A percentile compares a stretch with the other conserved stretches of the same genome.
These are phyloP conservation scores for Heliconius hermathena DNA, from an alignment of 1,140 invertebrate genomes.

Conservation along the genomic window DNA sequence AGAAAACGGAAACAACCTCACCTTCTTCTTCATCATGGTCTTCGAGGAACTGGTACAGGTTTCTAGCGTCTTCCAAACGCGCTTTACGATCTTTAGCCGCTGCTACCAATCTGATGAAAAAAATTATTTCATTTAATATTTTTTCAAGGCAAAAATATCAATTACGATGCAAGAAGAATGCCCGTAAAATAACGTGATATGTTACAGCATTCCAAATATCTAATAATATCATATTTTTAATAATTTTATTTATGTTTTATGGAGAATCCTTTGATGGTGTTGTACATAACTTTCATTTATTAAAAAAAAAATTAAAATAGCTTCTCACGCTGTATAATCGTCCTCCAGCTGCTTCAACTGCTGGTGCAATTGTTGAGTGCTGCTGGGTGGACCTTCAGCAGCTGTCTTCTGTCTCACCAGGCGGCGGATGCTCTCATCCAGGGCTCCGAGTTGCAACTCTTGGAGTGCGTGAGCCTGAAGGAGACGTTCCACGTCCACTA, in stretches of 20 bases:
- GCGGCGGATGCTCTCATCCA: slow-evolving; percentile 91
- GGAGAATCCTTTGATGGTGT: no score
- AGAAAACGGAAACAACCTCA: slow-evolving; percentile 35
- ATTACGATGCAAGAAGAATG: neutral
- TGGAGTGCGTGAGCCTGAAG: slow-evolving; percentile 96
- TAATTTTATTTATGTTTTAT: no score
- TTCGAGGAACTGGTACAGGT: slow-evolving; percentile 97
- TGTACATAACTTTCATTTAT: no score
- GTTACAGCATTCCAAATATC: no score
- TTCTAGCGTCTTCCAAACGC: slow-evolving; percentile 93
- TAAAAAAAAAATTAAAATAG: no score
- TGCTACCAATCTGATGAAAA: slow-evolving; percentile 83
- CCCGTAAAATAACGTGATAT: no score
- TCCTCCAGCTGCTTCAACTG: slow-evolving; percentile 88
- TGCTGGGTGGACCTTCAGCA: slow-evolving; percentile 78
- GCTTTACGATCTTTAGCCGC: slow-evolving; percentile 90
- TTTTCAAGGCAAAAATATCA: neutral
- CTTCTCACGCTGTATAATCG: slow-evolving; percentile 56
- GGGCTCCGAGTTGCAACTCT: slow-evolving; percentile 93
- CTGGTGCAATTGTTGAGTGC: slow-evolving; percentile 86
- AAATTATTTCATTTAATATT: neutral
- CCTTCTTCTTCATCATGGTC: slow-evolving; percentile 96
- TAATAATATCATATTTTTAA: no score
- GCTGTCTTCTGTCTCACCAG: slow-evolving; percentile 87
- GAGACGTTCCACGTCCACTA: slow-evolving; percentile 96